These are phyloP conservation scores for Cyphomyrmex costatus DNA, from an alignment of 1,140 invertebrate species.

Conservation along the genomic window DNA sequence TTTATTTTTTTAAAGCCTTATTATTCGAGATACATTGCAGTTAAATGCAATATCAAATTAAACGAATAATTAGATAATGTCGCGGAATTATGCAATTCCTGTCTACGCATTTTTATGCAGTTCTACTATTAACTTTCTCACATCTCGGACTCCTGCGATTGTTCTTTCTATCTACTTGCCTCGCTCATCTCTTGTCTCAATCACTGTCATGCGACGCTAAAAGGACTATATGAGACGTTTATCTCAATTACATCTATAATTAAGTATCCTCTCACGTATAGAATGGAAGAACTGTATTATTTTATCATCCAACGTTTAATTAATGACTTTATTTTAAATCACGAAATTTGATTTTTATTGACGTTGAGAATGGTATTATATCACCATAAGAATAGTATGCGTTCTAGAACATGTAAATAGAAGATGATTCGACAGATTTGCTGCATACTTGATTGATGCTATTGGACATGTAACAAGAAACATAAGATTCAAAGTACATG, in stretches of 20 bases:
- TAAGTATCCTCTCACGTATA: background rate
- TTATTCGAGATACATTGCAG: too few relatives aligned
- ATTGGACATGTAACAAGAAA: background rate
- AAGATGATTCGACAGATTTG: background rate
- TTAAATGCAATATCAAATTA: conserved; percentile 37
- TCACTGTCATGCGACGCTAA: conserved; percentile 14
- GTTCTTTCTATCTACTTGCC: conserved; percentile 15
- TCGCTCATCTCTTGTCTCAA: background rate
- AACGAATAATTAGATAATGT: conserved; percentile 49
- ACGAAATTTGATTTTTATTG: too few relatives aligned
- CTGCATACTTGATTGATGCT: too few relatives aligned
- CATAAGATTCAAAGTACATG: too few relatives aligned
- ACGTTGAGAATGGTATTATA: background rate
- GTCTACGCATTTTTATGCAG: conserved; percentile 4
- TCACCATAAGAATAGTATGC: background rate
- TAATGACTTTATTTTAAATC: background rate
- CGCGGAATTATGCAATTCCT: background rate
- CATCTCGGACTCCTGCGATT: conserved; percentile 19
- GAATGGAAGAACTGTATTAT: background rate
- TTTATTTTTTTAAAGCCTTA: too few relatives aligned
- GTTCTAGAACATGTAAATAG: background rate
- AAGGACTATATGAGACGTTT: background rate
- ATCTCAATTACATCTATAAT: conserved; percentile 9
- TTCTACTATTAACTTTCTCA: conserved; percentile 15
- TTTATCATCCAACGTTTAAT: background rate